Base-by-base conservation (phyloP, 35 echinoderm and acorn worm species). In the Ophioderma brevispina region DNA sequence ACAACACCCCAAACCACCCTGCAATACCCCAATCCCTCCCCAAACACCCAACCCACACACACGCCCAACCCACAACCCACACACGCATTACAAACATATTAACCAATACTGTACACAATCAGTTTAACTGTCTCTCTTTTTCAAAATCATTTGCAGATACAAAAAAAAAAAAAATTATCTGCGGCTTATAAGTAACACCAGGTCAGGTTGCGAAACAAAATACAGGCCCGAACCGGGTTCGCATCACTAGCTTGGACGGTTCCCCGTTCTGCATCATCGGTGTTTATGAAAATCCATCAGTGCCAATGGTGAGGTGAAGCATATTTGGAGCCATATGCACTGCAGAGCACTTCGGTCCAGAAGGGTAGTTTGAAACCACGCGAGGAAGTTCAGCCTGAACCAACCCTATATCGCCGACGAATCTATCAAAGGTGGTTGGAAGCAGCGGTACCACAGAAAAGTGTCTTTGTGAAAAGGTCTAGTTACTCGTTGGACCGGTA, bases 311-410 rank as follows among this genome's bases (percentile, higher is more conserved):
- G 52, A 79, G 50, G 76, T 79, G 6, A 39, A 41, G 77, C 32
- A 6, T 89, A 35, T 31, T 32, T 56, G n/a, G 87, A 89, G 78
- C 87, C 87, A 6, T 89, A 35, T 37, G n/a, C 30, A 80, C 38
- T 5, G 87, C 87, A 15, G 77, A 81, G 37, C 78, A 89, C 35
- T 89, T 89, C 31, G 87, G 87, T n/a, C 87, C 87, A 2, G 87
- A 89, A 38, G 87, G n/a, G 78, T 35, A 39, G 76, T 25, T 40
- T 89, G 0, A 63, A 32, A 33, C 77, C 77, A 0, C 38, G 35
- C 11, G 52, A 56, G 28, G 77, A 55, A 35, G 33, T 0, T 42
- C 87, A 1, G 15, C 87, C 21, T 43, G 33, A 37, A 14, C 35
- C 19, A 75, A 59, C 6, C 59, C 55, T 36, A 81, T 41, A n/a